Percentiles rank a stretch among this genome's conserved stretches.
phyloP scores from a whole-genome alignment of 2,888 invertebrate genomes.

The Alloscopus bannaensis region DNA sequence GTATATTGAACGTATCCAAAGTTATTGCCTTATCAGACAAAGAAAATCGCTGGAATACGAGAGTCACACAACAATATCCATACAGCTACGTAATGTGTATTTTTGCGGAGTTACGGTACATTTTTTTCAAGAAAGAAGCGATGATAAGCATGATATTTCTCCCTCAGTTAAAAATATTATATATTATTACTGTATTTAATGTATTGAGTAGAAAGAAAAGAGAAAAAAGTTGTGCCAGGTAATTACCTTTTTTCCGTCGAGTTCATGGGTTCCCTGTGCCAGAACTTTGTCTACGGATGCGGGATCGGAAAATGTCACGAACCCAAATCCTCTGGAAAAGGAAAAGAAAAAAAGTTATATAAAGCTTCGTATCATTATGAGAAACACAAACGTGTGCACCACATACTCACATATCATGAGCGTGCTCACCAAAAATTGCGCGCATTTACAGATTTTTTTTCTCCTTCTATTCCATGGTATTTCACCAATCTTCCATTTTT shows the following conservation, averaged over 20 bases:
- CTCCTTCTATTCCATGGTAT: too few relatives aligned
- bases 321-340: conserved; percentile 96
- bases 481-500: too few relatives aligned
- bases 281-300: conserved; percentile 99
- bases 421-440: neutral
- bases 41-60: neutral
- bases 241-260: conserved; percentile 98
- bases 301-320: conserved; percentile 99
- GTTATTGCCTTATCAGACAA: conserved; percentile 1
- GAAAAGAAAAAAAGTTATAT: conserved; percentile 43
- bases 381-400: too few relatives aligned
- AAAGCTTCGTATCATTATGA: conserved; percentile 6
- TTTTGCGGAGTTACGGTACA: too few relatives aligned
- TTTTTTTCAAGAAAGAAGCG: neutral
- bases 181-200: neutral
- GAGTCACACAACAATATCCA: too few relatives aligned
- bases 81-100: too few relatives aligned
- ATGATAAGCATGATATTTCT: neutral
- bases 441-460: too few relatives aligned
- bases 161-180: neutral
- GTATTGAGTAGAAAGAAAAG: conserved; percentile 12
- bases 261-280: conserved; percentile 97
- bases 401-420: too few relatives aligned
- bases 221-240: conserved; percentile 28
- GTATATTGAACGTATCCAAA: conserved; percentile 20